A percentile compares a stretch with the other conserved stretches of the same genome.
These are phyloP conservation scores for Ageneiosus marmoratus DNA, from an alignment of 2,113 vertebrate species.

Conservation along the genomic window DNA sequence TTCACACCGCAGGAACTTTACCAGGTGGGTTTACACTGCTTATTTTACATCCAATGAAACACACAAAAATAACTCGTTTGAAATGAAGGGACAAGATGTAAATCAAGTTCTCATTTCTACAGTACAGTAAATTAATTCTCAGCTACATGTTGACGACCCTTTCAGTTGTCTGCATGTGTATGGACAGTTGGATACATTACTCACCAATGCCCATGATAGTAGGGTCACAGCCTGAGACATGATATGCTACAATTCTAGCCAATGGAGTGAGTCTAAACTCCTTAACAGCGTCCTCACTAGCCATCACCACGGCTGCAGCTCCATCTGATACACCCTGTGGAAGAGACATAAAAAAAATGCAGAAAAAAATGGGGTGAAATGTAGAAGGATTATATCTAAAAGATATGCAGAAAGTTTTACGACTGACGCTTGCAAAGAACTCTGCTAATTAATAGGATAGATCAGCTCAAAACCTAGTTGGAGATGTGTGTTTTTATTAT, in stretches of 20 bases:
- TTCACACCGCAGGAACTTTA: too few relatives aligned
- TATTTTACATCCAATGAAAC: too few relatives aligned
- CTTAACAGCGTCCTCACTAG: conserved; percentile 90
- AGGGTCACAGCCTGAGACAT: conserved; percentile 89
- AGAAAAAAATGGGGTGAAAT: too few relatives aligned
- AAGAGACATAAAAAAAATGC: too few relatives aligned
- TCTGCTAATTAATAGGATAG: neutral
- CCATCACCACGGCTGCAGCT: conserved; percentile 86
- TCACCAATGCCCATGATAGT: conserved; percentile 98
- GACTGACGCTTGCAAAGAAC: neutral
- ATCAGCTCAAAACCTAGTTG: neutral
- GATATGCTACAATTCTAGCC: conserved; percentile 89
- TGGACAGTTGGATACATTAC: neutral
- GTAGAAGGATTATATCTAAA: neutral
- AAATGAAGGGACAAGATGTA: too few relatives aligned
- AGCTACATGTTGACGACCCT: too few relatives aligned
- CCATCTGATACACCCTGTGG: conserved; percentile 90
- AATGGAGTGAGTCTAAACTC: conserved; percentile 88
- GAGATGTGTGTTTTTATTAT: too few relatives aligned
- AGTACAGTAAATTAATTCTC: too few relatives aligned
- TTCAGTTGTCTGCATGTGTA: neutral
- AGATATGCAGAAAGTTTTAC: neutral
- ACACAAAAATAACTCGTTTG: too few relatives aligned
- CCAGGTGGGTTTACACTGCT: too few relatives aligned
- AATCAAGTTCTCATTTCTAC: too few relatives aligned